These are phyloP conservation scores for Muricea muricata DNA, from an alignment of 92 coral and sea anemone species.

Conservation along the genomic window DNA sequence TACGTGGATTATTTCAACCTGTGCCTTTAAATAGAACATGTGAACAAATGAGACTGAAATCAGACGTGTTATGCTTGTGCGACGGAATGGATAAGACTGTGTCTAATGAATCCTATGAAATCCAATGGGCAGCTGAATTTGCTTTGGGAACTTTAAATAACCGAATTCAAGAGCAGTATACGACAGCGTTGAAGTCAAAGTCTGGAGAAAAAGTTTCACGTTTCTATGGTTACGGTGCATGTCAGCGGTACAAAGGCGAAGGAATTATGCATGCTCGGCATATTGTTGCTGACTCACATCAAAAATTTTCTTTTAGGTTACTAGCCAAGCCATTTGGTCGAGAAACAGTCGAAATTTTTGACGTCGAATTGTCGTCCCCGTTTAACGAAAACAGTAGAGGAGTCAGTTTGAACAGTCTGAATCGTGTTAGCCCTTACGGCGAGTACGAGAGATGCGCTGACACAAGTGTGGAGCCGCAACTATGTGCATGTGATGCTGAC, in stretches of 20 bases:
- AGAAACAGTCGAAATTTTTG: conserved; percentile 75
- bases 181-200: conserved; percentile 24
- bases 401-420: conserved; percentile 62
- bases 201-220: not conserved
- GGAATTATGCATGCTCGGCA: conserved; percentile 79
- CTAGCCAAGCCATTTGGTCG: conserved; percentile 70
- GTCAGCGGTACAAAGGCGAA: conserved; percentile 83
- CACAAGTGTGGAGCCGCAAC: conserved; percentile 74
- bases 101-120: conserved; percentile 60
- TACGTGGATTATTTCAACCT: conserved; percentile 74
- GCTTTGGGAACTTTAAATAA: conserved; percentile 89
- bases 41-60: conserved; percentile 67
- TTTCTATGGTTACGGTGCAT: conserved; percentile 79
- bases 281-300: conserved; percentile 59
- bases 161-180: conserved; percentile 77
- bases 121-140: conserved; percentile 86
- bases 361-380: conserved; percentile 79
- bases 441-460: conserved; percentile 86
- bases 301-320: conserved; percentile 10
- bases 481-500: conserved; percentile 79
- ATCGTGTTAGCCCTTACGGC: conserved; percentile 79
- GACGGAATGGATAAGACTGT: conserved; percentile 80
- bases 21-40: conserved; percentile 85
- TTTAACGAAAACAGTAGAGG: conserved; percentile 58
- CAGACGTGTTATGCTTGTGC: conserved; percentile 87